phyloP scores from a whole-genome alignment of 1,140 invertebrate genomes.

The Drosophila paulistorum region DNA sequence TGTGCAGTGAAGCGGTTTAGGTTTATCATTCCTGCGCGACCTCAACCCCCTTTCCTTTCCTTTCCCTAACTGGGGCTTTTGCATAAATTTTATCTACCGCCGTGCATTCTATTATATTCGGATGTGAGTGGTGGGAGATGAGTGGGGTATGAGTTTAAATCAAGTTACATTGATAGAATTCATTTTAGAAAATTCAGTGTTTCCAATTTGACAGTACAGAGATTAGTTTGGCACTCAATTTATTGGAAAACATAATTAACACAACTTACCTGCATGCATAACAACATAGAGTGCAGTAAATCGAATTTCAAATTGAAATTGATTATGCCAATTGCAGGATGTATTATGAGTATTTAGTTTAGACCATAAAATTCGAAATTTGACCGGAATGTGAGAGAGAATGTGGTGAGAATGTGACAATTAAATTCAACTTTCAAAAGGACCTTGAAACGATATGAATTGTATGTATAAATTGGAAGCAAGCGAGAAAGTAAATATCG shows the following conservation, averaged over 20 bases:
- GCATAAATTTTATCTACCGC: background rate
- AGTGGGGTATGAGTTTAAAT: background rate
- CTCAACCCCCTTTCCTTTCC: no score
- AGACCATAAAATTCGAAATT: background rate
- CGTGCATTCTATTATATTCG: background rate
- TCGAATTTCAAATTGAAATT: background rate
- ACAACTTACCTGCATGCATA: background rate
- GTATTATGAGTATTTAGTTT: background rate
- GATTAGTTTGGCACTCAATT: constrained; percentile 2
- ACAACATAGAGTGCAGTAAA: background rate
- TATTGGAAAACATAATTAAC: constrained; percentile 1
- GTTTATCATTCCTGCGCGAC: no score
- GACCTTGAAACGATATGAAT: background rate
- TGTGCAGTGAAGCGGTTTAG: background rate
- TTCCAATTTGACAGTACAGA: background rate
- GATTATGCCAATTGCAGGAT: constrained; percentile 1
- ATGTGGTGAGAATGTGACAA: background rate
- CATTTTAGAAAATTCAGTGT: background rate
- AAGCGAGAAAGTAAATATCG: background rate
- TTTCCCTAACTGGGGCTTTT: no score
- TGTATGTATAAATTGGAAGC: no score
- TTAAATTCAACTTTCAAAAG: background rate
- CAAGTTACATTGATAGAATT: background rate
- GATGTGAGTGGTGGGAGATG: background rate
- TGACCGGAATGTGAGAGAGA: background rate